Conservation (phyloP, 2,888 invertebrate species). For the Gerris lacustris region DNA sequence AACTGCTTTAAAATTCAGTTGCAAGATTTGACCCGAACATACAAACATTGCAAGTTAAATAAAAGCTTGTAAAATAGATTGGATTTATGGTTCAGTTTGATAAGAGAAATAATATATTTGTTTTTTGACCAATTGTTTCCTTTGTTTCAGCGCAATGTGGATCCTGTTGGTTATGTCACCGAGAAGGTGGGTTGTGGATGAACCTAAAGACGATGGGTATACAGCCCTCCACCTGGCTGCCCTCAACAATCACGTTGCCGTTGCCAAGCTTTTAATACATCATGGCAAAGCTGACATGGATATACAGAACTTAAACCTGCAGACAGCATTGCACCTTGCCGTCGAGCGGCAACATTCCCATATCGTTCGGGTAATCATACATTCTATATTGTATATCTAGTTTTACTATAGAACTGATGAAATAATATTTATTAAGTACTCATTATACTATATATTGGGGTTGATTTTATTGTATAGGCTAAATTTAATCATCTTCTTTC, state of each 20-base stretch:
- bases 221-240: constrained; percentile 92
- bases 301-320: constrained; percentile 88
- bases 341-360: constrained; percentile 96
- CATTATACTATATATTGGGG: too few relatives aligned
- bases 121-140: constrained; percentile 25
- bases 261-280: constrained; percentile 77
- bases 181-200: constrained; percentile 93
- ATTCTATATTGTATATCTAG: not conserved
- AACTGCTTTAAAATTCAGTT: too few relatives aligned
- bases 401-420: too few relatives aligned
- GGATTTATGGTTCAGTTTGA: too few relatives aligned
- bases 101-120: too few relatives aligned
- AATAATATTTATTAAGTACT: too few relatives aligned
- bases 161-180: constrained; percentile 84
- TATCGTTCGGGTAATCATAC: constrained; percentile 64
- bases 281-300: constrained; percentile 87
- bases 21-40: too few relatives aligned
- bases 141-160: constrained; percentile 76
- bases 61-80: too few relatives aligned
- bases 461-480: too few relatives aligned
- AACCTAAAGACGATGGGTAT: constrained; percentile 96
- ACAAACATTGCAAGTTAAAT: too few relatives aligned
- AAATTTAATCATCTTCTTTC: too few relatives aligned
- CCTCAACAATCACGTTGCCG: constrained; percentile 92
- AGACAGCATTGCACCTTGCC: constrained; percentile 84